Evolutionary conservation across 1,140 invertebrate genomes (phyloP), one percentile per base, ranked within the genome.

Genomic region (Habropoda laboriosa): DNA sequence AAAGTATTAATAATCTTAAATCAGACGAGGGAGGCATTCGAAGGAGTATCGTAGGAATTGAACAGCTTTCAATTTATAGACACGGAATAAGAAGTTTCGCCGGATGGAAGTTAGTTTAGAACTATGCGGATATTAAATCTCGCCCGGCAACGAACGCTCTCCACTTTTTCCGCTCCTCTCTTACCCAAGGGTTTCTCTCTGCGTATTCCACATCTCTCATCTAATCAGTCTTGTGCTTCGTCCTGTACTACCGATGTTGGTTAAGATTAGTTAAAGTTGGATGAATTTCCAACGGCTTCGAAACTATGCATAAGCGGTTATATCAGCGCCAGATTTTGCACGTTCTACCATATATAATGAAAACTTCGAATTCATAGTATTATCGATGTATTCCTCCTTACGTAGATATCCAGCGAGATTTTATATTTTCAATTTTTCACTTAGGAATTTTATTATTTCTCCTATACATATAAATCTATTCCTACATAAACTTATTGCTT

Each of bases 211-310:
- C 68, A 57, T 63, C 42, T n/a, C 67, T 67, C 73, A 30, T 67
- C 76, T 80, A 85, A 86, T 86, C 83, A 80, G 71, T 55, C 78
- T 60, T 72, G 35, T 35, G 21, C 68, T 35, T 61, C 47, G 72
- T 51, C 45, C 51, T 75, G 32, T 51, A 58, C 81, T 0, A 24
- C 57, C 72, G 70, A 86, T 73, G 84, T 86, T 86, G 86, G 81
- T 86, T 86, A 86, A 86, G 84, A 86, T 86, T 86, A 86, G 80
- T 86, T 81, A 79, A 86, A 86, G 84, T 86, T 83, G 81, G 73
- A 81, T 79, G 77, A 86, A 86, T 81, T 86, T 83, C 63, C 49
- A 32, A 27, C 35, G 45, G 47, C 61, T 32, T 55, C 53, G 68
- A 78, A 86, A 86, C 85, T 86, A 86, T 86, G 85, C 84, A 77